Base-by-base conservation (phyloP, 2,797 vertebrate genomes). In the Melanotaenia nigrans region DNA sequence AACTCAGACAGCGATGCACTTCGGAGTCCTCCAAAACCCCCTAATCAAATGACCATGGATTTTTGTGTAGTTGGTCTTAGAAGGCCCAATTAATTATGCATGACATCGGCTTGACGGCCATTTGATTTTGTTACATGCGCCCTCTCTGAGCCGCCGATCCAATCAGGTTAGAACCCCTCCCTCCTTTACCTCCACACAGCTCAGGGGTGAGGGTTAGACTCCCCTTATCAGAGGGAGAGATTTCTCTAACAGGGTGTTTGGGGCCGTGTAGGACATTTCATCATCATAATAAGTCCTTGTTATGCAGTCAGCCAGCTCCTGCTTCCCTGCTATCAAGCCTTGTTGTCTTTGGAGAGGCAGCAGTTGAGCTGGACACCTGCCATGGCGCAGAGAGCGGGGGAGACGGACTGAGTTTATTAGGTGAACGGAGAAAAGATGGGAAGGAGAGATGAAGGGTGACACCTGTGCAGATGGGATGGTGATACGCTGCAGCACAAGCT, bases 41-140 rank as follows among this genome's bases (percentile, higher is more conserved):
- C 94, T 97, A 97, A 98, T 97, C 95, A 82, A 97, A 98, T 98
- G 95, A 97, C 90, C 93, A 99, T 97, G 81, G 97, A 98, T 99
- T 97, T 97, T 94, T 89, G 92, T 95, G 95, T 94, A 93, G 95
- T 94, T 94, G 94, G 94, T 95, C 92, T 92, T 94, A 92, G 90
- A 85, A 82, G 92, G 90, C 92, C 92, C 94, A 95, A 98, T 98
- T 98, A 98, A 99, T 99, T 98, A 99, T 99, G 97, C 96, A 98
- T 96, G 96, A 95, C 95, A 96, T 94, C 81, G 81, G 94, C 96
- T 95, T 96, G 94, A 92, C 96, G 95, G 95, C 92, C 92, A 90
- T 96, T 96, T 97, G 95, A 96, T 97, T 97, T 96, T 86, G 93
- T 96, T 96, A 96, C 90, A 87, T 90, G 92, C 18, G 85, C 73